Base-by-base conservation (phyloP, 1,140 invertebrate species). In the Eurosta solidaginis region DNA sequence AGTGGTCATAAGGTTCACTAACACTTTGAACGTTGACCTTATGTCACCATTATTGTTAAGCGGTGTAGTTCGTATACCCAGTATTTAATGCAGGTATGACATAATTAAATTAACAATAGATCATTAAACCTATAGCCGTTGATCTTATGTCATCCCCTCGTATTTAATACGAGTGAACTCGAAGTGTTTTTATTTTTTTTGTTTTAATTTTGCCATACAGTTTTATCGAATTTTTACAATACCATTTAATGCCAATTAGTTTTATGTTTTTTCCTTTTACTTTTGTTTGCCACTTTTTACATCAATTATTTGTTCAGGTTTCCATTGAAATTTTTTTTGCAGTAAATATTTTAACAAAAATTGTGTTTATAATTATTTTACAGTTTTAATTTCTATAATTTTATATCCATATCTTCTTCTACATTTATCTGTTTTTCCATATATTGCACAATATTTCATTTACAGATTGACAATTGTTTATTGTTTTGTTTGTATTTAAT, bases 261-360 rank as follows among this genome's bases (percentile, higher is more conserved):
- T 20, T 22, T 50, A 20, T 52, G 6, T 4, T 9, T 27, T 54
- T 54, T 29, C 20, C 49, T 33, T 49, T 47, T 74, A 45, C 17
- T 78, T 54, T 54, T 76, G 75, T 36, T 54, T 59, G 42, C 54
- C 44, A 27, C 40, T 22, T 33, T n/a, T 77, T 68, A 73, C 54
- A 50, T 52, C 42, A 42, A 79, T 74, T 29, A 45, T 79, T 79
- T 76, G n/a, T 74, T 49, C 49, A 77, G 77, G 50, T 79, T 78
- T 76, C 78, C 73, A 79, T 33, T 74, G 77, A 78, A 75, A 76
- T 79, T 44, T 52, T 47, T 68, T 75, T 63, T 22, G 7, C 12
- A 52, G 42, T 50, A 44, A 54, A 73, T 63, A 40, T 50, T 27
- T 76, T 29, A 22, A 45, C 63, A 40, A 59, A 47, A 45, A 4